Conservation (phyloP, 2,797 vertebrate genomes). For the Fundulus diaphanus region DNA sequence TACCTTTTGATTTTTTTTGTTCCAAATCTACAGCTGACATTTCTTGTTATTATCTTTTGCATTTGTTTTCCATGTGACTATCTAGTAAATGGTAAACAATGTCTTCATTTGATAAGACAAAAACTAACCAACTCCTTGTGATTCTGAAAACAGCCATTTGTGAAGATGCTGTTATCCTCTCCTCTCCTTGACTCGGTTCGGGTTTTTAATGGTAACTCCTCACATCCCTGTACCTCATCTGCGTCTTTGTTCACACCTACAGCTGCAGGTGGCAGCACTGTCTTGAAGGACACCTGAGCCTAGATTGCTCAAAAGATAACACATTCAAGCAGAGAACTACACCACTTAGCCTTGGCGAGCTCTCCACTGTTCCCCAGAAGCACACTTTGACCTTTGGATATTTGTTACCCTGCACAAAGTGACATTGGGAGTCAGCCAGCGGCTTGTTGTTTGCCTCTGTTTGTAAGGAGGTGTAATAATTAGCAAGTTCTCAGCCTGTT, state of each 20-base stretch:
- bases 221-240: conserved; percentile 27
- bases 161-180: not conserved
- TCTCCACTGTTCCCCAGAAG: conserved; percentile 71
- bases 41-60: not conserved
- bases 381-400: conserved; percentile 86
- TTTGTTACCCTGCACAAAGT: conserved; percentile 82
- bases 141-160: not conserved
- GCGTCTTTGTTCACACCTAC: conserved; percentile 69
- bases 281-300: conserved; percentile 78
- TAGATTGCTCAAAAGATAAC: conserved; percentile 67
- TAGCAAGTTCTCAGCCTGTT: conserved; percentile 78
- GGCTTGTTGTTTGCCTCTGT: conserved; percentile 64
- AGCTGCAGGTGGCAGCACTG: conserved; percentile 95
- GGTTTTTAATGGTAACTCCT: conserved; percentile 30
- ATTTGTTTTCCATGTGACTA: not conserved
- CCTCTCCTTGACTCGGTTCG: conserved; percentile 9
- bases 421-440: conserved; percentile 81
- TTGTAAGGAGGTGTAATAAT: conserved; percentile 83
- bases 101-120: not conserved
- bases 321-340: conserved; percentile 54
- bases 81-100: conserved; percentile 4
- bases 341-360: conserved; percentile 69
- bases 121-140: not conserved
- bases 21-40: not conserved
- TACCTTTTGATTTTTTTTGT: not conserved